Evolutionary conservation across 2,113 vertebrate genomes (phyloP).

Genomic region (Coryphaenoides rupestris): DNA sequence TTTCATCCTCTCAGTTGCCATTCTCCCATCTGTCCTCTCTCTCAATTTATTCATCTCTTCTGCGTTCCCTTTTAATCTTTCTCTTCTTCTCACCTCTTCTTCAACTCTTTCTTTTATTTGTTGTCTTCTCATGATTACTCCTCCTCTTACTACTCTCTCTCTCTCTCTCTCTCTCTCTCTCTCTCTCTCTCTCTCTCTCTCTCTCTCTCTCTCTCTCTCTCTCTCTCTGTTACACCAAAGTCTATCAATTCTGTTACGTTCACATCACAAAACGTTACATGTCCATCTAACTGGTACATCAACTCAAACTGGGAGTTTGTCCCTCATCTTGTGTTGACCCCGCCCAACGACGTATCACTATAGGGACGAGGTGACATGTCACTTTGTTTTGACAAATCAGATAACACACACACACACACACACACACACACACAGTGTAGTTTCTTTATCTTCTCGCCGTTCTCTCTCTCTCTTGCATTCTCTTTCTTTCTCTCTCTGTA

Average conservation of each 20-base stretch:
- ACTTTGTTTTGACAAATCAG: neutral
- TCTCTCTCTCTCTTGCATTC: too few species aligned
- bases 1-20: constrained; percentile 33
- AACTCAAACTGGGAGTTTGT: too few species aligned
- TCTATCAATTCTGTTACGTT: too few species aligned
- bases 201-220: neutral
- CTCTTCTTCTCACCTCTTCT: neutral
- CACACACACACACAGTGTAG: too few species aligned
- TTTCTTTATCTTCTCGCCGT: neutral
- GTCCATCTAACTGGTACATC: too few species aligned
- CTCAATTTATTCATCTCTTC: neutral
- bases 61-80: neutral
- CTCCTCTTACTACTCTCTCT: too few species aligned
- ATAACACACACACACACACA: too few species aligned
- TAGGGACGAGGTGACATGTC: too few species aligned
- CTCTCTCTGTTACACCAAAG: neutral
- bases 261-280: too few species aligned
- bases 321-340: too few species aligned
- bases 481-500: neutral
- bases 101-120: neutral
- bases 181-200: neutral
- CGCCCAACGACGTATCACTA: too few species aligned
- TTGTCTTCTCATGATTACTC: too few species aligned
- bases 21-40: constrained; percentile 9
- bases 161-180: constrained; percentile 7